Evolutionary conservation across 2,888 invertebrate genomes (phyloP).

Genomic region (Brachypalpus laphriformis): DNA sequence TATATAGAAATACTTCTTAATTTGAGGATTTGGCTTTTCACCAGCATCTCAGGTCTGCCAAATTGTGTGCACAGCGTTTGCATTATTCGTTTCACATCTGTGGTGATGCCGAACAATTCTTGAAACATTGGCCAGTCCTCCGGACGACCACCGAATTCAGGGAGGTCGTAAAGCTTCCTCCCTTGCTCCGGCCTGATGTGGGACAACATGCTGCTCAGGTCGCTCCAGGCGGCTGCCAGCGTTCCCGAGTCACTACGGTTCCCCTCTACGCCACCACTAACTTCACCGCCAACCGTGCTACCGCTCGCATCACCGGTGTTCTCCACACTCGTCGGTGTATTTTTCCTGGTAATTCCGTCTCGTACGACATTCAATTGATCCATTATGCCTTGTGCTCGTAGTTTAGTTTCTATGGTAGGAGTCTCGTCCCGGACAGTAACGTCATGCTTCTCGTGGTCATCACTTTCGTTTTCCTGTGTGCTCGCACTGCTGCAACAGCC

Average conservation of each 20-base stretch:
- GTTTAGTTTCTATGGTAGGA: background rate
- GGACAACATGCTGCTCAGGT: constrained; percentile 6
- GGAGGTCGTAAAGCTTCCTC: constrained; percentile 1
- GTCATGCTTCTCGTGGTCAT: background rate
- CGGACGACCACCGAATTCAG: background rate
- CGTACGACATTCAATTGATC: background rate
- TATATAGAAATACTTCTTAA: constrained; percentile 27
- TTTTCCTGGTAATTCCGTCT: background rate
- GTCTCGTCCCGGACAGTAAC: background rate
- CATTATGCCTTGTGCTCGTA: background rate
- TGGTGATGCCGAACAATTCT: background rate
- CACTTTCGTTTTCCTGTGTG: background rate
- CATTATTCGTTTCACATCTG: constrained; percentile 4
- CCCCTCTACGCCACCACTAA: background rate
- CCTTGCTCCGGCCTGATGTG: background rate
- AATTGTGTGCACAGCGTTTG: constrained; percentile 1
- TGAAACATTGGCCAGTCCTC: constrained; percentile 9
- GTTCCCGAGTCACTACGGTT: background rate
- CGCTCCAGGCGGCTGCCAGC: background rate
- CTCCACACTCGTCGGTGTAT: background rate
- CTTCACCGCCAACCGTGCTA: background rate
- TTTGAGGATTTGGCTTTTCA: constrained; percentile 30
- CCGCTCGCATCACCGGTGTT: background rate
- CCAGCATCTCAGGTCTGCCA: background rate
- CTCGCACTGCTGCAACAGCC: background rate